phyloP scores from a whole-genome alignment of 2,113 vertebrate species.

The Stigmatopora argus region DNA sequence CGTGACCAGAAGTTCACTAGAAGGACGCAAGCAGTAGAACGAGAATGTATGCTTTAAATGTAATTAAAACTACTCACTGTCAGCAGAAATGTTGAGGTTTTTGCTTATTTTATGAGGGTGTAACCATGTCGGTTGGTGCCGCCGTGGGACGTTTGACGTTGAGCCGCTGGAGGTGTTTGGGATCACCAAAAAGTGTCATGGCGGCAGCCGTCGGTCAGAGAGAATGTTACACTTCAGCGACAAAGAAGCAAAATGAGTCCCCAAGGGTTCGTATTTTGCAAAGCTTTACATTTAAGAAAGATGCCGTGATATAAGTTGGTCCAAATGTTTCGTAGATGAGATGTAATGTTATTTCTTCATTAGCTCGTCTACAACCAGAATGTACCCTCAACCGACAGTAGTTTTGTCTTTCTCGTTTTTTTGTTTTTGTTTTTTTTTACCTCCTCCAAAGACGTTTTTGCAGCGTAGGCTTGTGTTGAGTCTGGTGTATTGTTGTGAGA shows the following conservation, averaged over 20 bases:
- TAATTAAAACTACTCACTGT: background rate
- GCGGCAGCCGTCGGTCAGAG: background rate
- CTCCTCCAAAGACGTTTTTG: too few relatives aligned
- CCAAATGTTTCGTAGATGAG: background rate
- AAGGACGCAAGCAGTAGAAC: conserved; percentile 10
- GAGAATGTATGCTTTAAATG: background rate
- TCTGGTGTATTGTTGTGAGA: too few relatives aligned
- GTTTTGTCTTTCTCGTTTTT: too few relatives aligned
- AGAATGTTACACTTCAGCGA: background rate
- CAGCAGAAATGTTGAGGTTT: background rate
- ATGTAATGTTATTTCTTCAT: background rate
- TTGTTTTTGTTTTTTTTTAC: too few relatives aligned
- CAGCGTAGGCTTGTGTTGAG: too few relatives aligned
- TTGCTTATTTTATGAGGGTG: background rate
- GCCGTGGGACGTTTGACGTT: background rate
- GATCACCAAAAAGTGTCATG: background rate
- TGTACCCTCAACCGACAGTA: too few relatives aligned
- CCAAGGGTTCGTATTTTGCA: conserved; percentile 40
- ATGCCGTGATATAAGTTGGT: background rate
- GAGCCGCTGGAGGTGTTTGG: conserved; percentile 6
- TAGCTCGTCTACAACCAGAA: too few relatives aligned
- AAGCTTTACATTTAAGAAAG: background rate
- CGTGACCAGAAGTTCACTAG: conserved; percentile 12
- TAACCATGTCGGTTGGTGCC: background rate
- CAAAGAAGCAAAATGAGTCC: background rate